Conservation (phyloP, 1,140 invertebrate genomes). For the Halesus radiatus region DNA sequence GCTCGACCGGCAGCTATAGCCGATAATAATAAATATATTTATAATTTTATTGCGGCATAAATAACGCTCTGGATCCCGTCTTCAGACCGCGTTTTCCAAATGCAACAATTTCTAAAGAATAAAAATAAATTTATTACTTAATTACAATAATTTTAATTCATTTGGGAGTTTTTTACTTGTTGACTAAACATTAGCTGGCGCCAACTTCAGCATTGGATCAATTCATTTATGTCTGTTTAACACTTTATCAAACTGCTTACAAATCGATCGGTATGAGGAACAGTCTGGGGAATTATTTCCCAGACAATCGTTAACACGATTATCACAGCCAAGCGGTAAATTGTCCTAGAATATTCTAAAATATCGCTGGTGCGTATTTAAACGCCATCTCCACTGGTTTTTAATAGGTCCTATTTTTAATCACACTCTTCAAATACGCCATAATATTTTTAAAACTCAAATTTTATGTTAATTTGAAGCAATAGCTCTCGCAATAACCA, state of each 20-base stretch:
- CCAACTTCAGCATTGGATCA: slow-evolving; percentile 1
- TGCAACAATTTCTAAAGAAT: background rate
- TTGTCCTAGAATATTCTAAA: background rate
- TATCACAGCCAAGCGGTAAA: background rate
- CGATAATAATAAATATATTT: slow-evolving; percentile 26
- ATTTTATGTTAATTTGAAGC: too few relatives aligned
- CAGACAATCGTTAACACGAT: background rate
- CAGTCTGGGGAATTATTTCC: background rate
- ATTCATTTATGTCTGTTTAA: slow-evolving; percentile 19
- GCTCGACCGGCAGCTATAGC: background rate
- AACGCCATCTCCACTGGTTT: too few relatives aligned
- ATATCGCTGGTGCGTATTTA: background rate
- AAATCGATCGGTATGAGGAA: background rate
- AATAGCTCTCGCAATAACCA: too few relatives aligned
- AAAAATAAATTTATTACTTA: slow-evolving; percentile 12
- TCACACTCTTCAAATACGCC: too few relatives aligned
- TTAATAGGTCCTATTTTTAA: too few relatives aligned
- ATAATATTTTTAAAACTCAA: too few relatives aligned
- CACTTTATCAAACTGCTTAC: slow-evolving; percentile 13
- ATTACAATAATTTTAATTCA: slow-evolving; percentile 32
- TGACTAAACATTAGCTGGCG: slow-evolving; percentile 18
- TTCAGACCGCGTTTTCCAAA: background rate
- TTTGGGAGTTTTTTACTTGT: slow-evolving; percentile 11
- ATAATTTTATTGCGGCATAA: slow-evolving; percentile 22
- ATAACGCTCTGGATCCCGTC: background rate